Conservation (phyloP, 2,797 vertebrate genomes). For the Choloepus didactylus region DNA sequence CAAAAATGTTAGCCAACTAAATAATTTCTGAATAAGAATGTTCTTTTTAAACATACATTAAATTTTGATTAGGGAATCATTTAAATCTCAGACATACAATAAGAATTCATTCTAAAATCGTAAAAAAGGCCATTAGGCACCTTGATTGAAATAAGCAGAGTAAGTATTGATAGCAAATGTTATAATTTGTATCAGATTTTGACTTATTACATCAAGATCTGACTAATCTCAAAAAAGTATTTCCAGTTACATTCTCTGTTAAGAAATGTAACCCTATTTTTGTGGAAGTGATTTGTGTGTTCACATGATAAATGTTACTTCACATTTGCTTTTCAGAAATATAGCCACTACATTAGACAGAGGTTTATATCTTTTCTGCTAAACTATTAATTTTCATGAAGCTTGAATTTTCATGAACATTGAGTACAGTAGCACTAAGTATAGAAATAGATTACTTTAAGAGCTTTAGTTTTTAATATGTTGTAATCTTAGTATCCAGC, state of each 20-base stretch:
- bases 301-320: background rate
- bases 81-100: background rate
- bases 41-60: background rate
- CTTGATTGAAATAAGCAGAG: slow-evolving; percentile 1
- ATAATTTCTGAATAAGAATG: slow-evolving; percentile 62
- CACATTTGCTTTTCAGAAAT: slow-evolving; percentile 36
- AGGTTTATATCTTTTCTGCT: background rate
- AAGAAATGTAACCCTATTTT: slow-evolving; percentile 41
- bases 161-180: slow-evolving; percentile 18
- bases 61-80: slow-evolving; percentile 22
- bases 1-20: background rate
- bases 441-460: slow-evolving; percentile 15
- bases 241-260: slow-evolving; percentile 36
- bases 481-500: slow-evolving; percentile 29
- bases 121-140: background rate
- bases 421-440: slow-evolving; percentile 15
- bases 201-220: slow-evolving; percentile 31
- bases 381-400: slow-evolving; percentile 34
- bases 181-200: slow-evolving; percentile 57
- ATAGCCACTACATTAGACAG: background rate
- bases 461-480: slow-evolving; percentile 14
- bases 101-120: slow-evolving; percentile 55
- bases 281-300: slow-evolving; percentile 4
- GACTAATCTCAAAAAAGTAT: slow-evolving; percentile 4
- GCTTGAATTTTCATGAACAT: slow-evolving; percentile 46